Evolutionary conservation across 2,888 invertebrate species (phyloP).

Genomic region (Seira ritae): DNA sequence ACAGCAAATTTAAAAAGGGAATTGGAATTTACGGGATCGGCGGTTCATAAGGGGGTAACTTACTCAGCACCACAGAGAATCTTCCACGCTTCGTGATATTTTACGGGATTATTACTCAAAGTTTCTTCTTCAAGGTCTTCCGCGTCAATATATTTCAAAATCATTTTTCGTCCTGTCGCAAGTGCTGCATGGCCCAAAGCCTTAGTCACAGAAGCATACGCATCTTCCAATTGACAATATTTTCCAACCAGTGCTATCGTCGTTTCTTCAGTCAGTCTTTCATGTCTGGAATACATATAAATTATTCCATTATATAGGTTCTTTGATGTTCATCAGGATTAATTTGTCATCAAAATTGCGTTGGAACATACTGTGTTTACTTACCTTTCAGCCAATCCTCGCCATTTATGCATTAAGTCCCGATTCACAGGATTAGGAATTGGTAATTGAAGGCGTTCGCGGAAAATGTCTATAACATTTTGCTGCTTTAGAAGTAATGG

Average conservation of each 20-base stretch:
- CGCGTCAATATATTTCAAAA: slow-evolving; percentile 92
- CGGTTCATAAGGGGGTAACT: slow-evolving; percentile 76
- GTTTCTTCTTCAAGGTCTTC: slow-evolving; percentile 88
- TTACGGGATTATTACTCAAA: slow-evolving; percentile 85
- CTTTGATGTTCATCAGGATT: background rate
- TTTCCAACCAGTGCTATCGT: slow-evolving; percentile 96
- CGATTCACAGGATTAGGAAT: slow-evolving; percentile 81
- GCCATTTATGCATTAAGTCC: slow-evolving; percentile 92
- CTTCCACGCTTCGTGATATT: slow-evolving; percentile 96
- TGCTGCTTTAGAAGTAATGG: slow-evolving; percentile 95
- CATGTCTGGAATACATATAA: slow-evolving; percentile 79
- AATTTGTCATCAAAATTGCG: no score
- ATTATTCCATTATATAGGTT: background rate
- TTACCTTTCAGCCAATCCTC: slow-evolving; percentile 86
- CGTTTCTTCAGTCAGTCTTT: slow-evolving; percentile 89
- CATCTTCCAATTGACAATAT: slow-evolving; percentile 96
- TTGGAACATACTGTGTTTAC: background rate
- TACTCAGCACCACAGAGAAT: slow-evolving; percentile 90
- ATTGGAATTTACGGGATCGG: slow-evolving; percentile 10
- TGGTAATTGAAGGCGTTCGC: slow-evolving; percentile 85
- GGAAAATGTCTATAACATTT: slow-evolving; percentile 90
- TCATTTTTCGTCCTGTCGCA: slow-evolving; percentile 88
- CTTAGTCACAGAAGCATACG: slow-evolving; percentile 97
- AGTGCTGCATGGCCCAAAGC: slow-evolving; percentile 95
- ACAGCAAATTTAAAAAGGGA: slow-evolving; percentile 30